Conservation (phyloP, 2,888 invertebrate genomes). For the Himalopsyche anomala region DNA sequence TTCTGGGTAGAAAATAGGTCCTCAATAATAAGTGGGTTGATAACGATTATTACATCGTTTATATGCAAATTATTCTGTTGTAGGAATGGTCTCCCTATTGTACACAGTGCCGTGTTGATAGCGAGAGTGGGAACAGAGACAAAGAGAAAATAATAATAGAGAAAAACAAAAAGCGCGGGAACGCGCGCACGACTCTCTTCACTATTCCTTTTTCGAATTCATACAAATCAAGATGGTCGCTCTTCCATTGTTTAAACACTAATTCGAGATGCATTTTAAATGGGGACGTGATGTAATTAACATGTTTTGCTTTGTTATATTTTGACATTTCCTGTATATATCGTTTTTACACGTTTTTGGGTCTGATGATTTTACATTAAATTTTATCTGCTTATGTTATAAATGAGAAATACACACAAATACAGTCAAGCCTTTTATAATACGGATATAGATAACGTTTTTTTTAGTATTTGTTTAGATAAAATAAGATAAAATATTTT, state of each 20-base stretch:
- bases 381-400: no score
- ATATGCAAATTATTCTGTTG: not conserved
- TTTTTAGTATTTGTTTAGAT: no score
- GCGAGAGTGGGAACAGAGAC: constrained; percentile 4
- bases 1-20: not conserved
- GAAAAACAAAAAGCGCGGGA: constrained; percentile 29
- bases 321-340: constrained; percentile 7
- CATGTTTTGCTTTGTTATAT: not conserved
- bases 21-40: not conserved
- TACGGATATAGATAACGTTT: no score
- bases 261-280: constrained; percentile 18
- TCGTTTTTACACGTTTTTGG: no score
- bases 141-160: constrained; percentile 16
- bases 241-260: constrained; percentile 3
- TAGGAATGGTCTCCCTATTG: not conserved
- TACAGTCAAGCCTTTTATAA: no score
- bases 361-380: no score
- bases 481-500: no score
- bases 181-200: constrained; percentile 29
- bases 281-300: constrained; percentile 6
- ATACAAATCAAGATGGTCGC: not conserved
- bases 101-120: not conserved
- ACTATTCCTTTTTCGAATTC: not conserved
- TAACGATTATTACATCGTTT: not conserved
- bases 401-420: no score